Percentiles rank a stretch among this genome's conserved stretches.
Conservation (phyloP, 2,888 invertebrate species). For the Emmelina monodactyla region DNA sequence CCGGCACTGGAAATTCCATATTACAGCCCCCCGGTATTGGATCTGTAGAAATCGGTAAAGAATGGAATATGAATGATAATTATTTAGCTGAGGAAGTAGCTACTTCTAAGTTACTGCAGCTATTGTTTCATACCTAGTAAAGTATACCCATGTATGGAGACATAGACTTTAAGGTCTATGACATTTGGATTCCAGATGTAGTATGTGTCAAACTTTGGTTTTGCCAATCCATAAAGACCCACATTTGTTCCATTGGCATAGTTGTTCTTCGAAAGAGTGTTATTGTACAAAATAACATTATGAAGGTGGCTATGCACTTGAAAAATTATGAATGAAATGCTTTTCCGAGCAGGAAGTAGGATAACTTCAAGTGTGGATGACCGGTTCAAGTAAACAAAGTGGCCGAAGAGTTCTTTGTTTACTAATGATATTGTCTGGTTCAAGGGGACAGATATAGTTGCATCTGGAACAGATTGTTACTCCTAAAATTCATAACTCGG, state of each 20-base stretch:
- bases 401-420: conserved; percentile 36
- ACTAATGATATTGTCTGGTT: conserved; percentile 26
- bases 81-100: too few species aligned
- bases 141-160: conserved; percentile 62
- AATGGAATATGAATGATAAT: too few species aligned
- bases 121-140: too few species aligned
- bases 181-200: conserved; percentile 49
- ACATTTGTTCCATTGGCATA: conserved; percentile 67
- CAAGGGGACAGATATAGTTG: conserved; percentile 30
- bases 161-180: conserved; percentile 33
- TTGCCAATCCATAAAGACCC: conserved; percentile 53
- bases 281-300: conserved; percentile 64
- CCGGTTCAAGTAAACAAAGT: conserved; percentile 25
- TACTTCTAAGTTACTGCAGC: too few species aligned
- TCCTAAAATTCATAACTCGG: too few species aligned
- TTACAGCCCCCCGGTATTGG: conserved; percentile 84
- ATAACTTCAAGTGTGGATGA: conserved; percentile 34
- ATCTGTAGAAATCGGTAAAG: conserved; percentile 51
- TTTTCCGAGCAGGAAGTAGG: conserved; percentile 44
- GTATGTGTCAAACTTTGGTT: conserved; percentile 28
- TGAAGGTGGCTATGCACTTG: conserved; percentile 70
- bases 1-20: conserved; percentile 68
- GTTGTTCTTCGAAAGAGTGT: conserved; percentile 24
- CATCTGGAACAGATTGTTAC: conserved; percentile 38
- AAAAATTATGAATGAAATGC: conserved; percentile 64